A percentile compares a stretch with the other conserved stretches of the same genome.
phyloP scores from a whole-genome alignment of 2,888 invertebrate genomes.

The Oscheius sp. region DNA sequence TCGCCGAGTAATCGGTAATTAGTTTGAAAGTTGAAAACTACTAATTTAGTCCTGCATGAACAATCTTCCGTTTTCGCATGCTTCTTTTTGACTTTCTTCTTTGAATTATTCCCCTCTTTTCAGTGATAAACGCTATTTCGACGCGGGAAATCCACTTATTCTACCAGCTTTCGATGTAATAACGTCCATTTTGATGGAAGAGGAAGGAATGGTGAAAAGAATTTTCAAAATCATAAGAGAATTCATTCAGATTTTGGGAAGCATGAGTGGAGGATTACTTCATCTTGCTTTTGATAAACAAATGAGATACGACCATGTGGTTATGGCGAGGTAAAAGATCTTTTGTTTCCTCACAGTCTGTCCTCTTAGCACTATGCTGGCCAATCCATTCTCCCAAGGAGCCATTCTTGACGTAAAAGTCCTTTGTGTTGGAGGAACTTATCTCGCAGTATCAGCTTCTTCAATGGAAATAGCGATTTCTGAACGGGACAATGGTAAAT shows the following conservation, averaged over 20 bases:
- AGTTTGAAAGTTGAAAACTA: too few relatives aligned
- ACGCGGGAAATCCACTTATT: constrained; percentile 43
- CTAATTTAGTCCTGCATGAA: constrained; percentile 6
- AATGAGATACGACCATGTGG: constrained; percentile 41
- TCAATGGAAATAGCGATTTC: constrained; percentile 46
- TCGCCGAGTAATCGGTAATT: constrained; percentile 14
- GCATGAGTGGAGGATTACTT: constrained; percentile 46
- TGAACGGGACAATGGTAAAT: constrained; percentile 42
- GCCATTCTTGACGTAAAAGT: constrained; percentile 39
- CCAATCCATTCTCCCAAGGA: constrained; percentile 46
- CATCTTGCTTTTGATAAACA: constrained; percentile 47
- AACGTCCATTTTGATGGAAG: constrained; percentile 44
- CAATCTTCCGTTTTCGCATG: neutral
- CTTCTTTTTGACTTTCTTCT: neutral
- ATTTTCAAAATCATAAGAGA: neutral
- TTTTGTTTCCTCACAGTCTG: neutral
- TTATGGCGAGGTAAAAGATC: constrained; percentile 31
- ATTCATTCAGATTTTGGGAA: constrained; percentile 40
- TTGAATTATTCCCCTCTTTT: constrained; percentile 22
- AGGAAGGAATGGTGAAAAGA: constrained; percentile 41
- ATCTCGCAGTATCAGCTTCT: constrained; percentile 43
- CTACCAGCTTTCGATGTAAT: constrained; percentile 47
- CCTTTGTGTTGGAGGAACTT: constrained; percentile 40
- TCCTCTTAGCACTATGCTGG: constrained; percentile 25
- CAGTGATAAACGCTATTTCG: constrained; percentile 53